Evolutionary conservation across 1,140 invertebrate genomes (phyloP).

Genomic region (Cryptotermes secundus): DNA sequence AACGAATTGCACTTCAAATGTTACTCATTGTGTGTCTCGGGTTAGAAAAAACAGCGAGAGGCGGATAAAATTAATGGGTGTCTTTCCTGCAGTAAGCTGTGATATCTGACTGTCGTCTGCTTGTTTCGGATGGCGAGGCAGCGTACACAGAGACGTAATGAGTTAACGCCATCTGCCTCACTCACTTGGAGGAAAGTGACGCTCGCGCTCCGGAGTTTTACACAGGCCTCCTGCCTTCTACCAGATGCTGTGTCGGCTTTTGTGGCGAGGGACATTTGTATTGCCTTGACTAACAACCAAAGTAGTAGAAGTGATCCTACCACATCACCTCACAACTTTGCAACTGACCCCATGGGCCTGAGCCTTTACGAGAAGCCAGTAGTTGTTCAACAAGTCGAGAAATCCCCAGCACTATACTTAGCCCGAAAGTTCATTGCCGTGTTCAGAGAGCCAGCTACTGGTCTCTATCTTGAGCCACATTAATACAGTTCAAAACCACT

Average conservation of each 20-base stretch:
- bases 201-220: not conserved
- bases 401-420: too few species aligned
- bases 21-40: not conserved
- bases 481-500: too few species aligned
- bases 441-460: too few species aligned
- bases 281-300: not conserved
- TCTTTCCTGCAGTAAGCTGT: not conserved
- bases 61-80: not conserved
- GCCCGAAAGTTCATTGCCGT: too few species aligned
- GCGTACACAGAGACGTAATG: not conserved
- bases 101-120: not conserved
- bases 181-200: not conserved
- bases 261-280: not conserved
- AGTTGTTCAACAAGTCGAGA: too few species aligned
- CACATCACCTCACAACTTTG: too few species aligned
- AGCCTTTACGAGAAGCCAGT: too few species aligned
- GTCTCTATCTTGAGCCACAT: too few species aligned
- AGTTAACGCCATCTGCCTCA: not conserved
- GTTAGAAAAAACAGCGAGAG: not conserved
- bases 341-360: too few species aligned
- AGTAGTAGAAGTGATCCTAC: too few species aligned
- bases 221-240: not conserved
- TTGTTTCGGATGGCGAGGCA: not conserved
- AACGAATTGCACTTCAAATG: not conserved
- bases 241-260: not conserved